phyloP scores from a whole-genome alignment of 2,888 invertebrate genomes.

The Drosophila cracens region DNA sequence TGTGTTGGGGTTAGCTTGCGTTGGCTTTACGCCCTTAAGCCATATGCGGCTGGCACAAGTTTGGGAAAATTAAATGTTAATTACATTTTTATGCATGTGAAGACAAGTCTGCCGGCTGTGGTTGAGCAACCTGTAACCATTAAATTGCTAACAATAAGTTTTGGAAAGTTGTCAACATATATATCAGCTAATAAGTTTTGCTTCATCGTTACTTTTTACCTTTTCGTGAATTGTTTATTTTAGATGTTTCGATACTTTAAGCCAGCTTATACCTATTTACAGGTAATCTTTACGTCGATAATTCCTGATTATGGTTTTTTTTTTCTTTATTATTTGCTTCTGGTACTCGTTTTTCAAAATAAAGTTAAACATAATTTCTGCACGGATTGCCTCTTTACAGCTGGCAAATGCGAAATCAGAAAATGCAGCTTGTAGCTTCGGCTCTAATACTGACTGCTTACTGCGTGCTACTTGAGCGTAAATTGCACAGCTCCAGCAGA shows the following conservation, averaged over 20 bases:
- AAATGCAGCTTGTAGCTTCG: constrained; percentile 55
- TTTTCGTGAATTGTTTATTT: not conserved
- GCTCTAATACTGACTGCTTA: constrained; percentile 33
- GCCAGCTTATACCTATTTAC: not conserved
- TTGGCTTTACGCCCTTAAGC: constrained; percentile 24
- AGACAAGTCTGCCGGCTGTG: constrained; percentile 9
- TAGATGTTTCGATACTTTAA: not conserved
- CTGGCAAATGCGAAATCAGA: constrained; percentile 50
- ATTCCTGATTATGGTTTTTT: constrained; percentile 1
- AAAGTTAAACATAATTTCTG: constrained; percentile 78
- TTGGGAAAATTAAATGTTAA: constrained; percentile 75
- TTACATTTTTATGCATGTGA: constrained; percentile 60
- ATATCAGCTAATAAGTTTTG: not conserved
- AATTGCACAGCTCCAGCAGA: constrained; percentile 65
- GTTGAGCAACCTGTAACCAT: constrained; percentile 15
- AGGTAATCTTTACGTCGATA: not conserved
- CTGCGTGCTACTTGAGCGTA: constrained; percentile 70
- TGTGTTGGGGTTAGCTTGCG: constrained; percentile 20
- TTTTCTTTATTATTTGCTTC: constrained; percentile 13
- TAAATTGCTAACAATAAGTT: not conserved
- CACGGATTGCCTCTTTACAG: constrained; percentile 76
- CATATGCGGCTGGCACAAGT: constrained; percentile 52
- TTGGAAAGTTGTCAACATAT: not conserved
- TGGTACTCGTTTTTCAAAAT: constrained; percentile 64
- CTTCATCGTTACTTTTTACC: no score